Evolutionary conservation across 2,888 invertebrate species (phyloP), one percentile per base, ranked within the genome.

Genomic region (Agrilus mali): DNA sequence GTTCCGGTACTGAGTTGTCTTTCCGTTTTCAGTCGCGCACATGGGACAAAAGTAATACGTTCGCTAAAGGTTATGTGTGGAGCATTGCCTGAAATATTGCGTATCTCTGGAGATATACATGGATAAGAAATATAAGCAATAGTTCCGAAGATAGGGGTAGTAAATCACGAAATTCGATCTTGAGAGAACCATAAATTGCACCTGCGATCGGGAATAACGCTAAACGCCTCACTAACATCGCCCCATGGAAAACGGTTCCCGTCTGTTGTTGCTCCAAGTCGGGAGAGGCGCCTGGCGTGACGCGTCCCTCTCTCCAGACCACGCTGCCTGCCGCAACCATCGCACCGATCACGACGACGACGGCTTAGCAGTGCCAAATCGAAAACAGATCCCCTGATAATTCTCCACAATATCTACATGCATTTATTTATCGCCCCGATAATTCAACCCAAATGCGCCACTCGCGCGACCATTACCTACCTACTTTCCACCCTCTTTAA

Each of bases 131-230:
- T 62, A 61, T 62, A 61, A 63, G 63, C 65, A 62, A 65, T 65
- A 66, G 65, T 64, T 64, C 61, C 60, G 56, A 51, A 63, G 64
- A 66, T 66, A 63, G 64, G 56, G 57, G 60, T 56, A 57, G 62
- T 67, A 67, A 66, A 67, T 67, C 66, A 63, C 56, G 55, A 58
- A 63, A 64, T 65, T 64, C 65, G 65, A 66, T 66, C 65, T 65
- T 63, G 60, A 58, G 63, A 61, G 62, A 56, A 59, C 61, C 63
- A 67, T 67, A 67, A 66, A 67, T 66, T 60, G 64, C 65, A 67
- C 65, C 65, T 67, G 66, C 57, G 64, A 64, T 63, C 62, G 60
- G 52, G 59, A 59, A 57, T 58, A 60, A 58, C 57, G 59, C 57
- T 60, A 60, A 59, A 55, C 59, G 60, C 56, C 53, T 54, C 56